These are phyloP conservation scores for Denticeps clupeoides DNA, from an alignment of 2,797 vertebrate genomes.

Conservation along the genomic window DNA sequence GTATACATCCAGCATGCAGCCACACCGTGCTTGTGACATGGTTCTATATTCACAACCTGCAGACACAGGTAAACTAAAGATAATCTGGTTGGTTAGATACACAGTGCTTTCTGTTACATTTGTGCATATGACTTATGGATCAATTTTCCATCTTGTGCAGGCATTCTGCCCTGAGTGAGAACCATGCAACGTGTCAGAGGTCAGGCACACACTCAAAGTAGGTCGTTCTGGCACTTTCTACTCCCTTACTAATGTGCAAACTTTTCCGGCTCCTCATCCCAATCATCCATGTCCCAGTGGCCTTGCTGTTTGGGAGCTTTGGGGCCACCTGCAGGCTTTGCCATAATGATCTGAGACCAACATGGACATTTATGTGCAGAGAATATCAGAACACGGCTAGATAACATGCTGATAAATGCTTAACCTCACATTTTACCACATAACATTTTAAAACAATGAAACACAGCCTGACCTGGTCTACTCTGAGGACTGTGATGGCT, in stretches of 20 bases:
- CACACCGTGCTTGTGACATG: slow-evolving; percentile 26
- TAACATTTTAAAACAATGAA: not conserved
- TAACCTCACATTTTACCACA: not conserved
- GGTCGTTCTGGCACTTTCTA: too few species aligned
- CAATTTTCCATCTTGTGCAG: too few species aligned
- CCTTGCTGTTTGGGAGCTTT: slow-evolving; percentile 78
- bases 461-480: slow-evolving; percentile 78
- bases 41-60: not conserved
- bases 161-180: too few species aligned
- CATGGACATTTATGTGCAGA: not conserved
- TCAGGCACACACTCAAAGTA: too few species aligned
- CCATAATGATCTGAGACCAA: slow-evolving; percentile 81
- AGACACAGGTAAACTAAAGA: not conserved
- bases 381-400: not conserved
- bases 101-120: not conserved
- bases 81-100: slow-evolving; percentile 40
- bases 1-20: slow-evolving; percentile 53
- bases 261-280: slow-evolving; percentile 73
- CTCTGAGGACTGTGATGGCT: slow-evolving; percentile 85
- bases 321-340: slow-evolving; percentile 85
- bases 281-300: slow-evolving; percentile 86
- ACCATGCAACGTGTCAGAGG: too few species aligned
- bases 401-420: not conserved
- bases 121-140: too few species aligned
- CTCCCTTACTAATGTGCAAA: slow-evolving; percentile 67